Evolutionary conservation across 2,797 vertebrate species (phyloP), one percentile per base, ranked within the genome.

Genomic region (Serranus cabrilla): DNA sequence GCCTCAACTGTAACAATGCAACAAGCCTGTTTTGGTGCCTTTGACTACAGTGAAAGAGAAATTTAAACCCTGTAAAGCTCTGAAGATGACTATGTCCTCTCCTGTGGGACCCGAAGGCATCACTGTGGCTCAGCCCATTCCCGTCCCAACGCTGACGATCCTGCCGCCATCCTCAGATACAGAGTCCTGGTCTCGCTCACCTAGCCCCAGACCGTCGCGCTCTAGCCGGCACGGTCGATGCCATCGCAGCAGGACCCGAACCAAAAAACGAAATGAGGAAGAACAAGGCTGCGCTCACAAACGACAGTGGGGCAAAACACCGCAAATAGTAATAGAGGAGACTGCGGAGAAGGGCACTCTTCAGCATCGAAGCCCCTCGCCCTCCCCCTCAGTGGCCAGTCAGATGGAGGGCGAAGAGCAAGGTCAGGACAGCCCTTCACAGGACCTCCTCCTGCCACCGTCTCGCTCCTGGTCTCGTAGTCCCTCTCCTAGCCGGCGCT

Each of bases 181-280:
- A 0, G 95, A 96, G 82, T 94, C 94, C 43, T 94, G 94, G 94
- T 96, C 95, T 21, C 87, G 89, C 54, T 95, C 95, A 0, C 91
- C 95, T 0, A 96, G 95, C 70, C 95, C 95, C 9, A 80, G 89
- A 31, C 63, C 34, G 14, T 72, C 79, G 0, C 86, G 87, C 7
- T 77, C 79, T n/a, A 68, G 74, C 18, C 83, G 66, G 20, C 87
- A 78, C 7, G 17, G 64, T 9, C 84, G 84, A 13, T 75, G 78
- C n/a, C 88, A 76, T 47, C 79, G 78, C 45, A 85, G 86, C 77
- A 63, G 88, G 70, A 85, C 60, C 21, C 71, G 84, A 17, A 83
- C 76, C 43, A 93, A 89, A 45, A 92, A 74, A 40, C 84, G 47
- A 20, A 83, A 49, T 0, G 71, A 80, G 3, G 83, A 86, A 11